phyloP scores from a whole-genome alignment of 2,113 vertebrate species.

The Plotosus lineatus region DNA sequence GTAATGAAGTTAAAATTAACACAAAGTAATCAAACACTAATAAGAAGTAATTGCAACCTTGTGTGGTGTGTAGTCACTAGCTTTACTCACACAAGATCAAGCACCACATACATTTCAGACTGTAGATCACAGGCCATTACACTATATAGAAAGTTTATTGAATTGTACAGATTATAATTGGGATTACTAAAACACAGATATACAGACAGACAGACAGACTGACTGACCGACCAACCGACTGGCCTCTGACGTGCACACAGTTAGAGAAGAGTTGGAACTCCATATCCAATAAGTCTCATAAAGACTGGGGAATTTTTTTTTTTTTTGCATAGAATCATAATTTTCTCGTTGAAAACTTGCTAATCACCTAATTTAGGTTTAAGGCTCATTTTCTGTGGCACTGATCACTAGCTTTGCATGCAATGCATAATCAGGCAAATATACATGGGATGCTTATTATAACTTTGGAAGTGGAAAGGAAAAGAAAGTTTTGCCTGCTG shows the following conservation, averaged over 20 bases:
- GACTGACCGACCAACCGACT: no score
- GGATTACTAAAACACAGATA: not conserved
- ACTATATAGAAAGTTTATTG: no score
- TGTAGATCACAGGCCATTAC: no score
- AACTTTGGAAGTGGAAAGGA: slow-evolving; percentile 50
- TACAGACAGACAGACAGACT: no score
- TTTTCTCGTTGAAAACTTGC: slow-evolving; percentile 42
- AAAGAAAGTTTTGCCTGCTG: slow-evolving; percentile 51
- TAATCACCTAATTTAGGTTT: slow-evolving; percentile 50
- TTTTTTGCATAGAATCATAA: slow-evolving; percentile 52
- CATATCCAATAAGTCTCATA: not conserved
- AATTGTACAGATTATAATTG: not conserved
- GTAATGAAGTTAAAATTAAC: no score
- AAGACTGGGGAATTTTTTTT: no score
- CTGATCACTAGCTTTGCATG: slow-evolving; percentile 55
- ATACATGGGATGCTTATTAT: slow-evolving; percentile 65
- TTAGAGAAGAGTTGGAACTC: no score
- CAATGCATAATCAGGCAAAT: slow-evolving; percentile 56
- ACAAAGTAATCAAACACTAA: no score
- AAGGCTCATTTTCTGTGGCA: slow-evolving; percentile 51
- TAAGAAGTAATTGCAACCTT: no score
- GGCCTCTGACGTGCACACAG: not conserved
- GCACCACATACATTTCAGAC: no score
- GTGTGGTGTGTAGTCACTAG: no score
- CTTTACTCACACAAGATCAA: no score